Evolutionary conservation across 2,888 invertebrate genomes (phyloP).

Genomic region (Sinelater perroti): DNA sequence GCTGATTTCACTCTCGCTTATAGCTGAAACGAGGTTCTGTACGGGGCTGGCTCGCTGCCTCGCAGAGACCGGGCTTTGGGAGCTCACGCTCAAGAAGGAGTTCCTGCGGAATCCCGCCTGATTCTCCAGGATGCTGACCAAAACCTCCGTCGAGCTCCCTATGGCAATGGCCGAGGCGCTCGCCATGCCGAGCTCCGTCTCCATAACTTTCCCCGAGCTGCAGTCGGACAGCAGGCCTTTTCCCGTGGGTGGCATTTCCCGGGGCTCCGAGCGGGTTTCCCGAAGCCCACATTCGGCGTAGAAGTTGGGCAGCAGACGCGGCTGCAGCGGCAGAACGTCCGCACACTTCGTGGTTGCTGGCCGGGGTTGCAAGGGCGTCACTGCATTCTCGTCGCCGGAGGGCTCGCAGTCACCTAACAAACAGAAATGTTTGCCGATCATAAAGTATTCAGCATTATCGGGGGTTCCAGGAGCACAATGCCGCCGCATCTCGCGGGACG

Average conservation of each 20-base stretch:
- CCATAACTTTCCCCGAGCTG: constrained; percentile 40
- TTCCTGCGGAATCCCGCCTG: constrained; percentile 51
- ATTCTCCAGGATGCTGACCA: constrained; percentile 57
- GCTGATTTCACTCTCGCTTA: constrained; percentile 20
- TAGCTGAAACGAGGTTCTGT: constrained; percentile 16
- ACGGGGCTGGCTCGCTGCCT: constrained; percentile 25
- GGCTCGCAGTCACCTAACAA: constrained; percentile 8
- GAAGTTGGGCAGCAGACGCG: constrained; percentile 70
- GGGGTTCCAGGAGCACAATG: neutral
- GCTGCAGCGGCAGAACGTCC: constrained; percentile 76
- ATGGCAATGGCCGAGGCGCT: constrained; percentile 56
- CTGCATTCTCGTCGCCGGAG: constrained; percentile 57
- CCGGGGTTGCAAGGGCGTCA: constrained; percentile 73
- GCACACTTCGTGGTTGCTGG: constrained; percentile 76
- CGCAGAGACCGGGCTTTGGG: constrained; percentile 32
- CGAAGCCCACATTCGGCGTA: constrained; percentile 63
- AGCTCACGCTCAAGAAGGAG: constrained; percentile 46
- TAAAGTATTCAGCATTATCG: neutral
- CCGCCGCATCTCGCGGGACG: too few relatives aligned
- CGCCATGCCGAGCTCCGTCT: constrained; percentile 49
- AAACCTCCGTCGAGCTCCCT: constrained; percentile 55
- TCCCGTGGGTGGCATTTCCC: constrained; percentile 52
- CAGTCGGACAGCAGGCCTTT: constrained; percentile 35
- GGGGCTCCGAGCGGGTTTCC: constrained; percentile 63
- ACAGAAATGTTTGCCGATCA: neutral